Conservation (phyloP, 2,888 invertebrate genomes). For the Boloria euphrosyne region DNA sequence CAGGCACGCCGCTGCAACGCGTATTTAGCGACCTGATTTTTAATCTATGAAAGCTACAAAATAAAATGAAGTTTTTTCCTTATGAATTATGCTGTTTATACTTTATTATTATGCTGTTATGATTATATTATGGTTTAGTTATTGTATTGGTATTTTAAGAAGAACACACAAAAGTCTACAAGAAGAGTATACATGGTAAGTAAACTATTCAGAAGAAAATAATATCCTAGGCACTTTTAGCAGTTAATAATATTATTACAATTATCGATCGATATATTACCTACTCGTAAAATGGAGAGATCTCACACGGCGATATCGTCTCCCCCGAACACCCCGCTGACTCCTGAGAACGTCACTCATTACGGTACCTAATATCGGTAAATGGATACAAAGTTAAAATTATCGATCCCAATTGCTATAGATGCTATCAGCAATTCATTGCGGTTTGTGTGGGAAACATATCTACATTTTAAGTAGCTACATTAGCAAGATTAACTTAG, state of each 20-base stretch:
- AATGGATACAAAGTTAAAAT: slow-evolving; percentile 57
- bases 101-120: not conserved
- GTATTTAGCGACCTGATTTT: slow-evolving; percentile 24
- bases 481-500: not conserved
- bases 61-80: not conserved
- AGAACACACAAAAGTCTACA: too few relatives aligned
- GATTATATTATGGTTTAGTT: too few relatives aligned
- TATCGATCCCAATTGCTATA: slow-evolving; percentile 67
- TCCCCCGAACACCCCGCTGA: slow-evolving; percentile 65
- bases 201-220: not conserved
- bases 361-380: slow-evolving; percentile 51
- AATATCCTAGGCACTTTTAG: slow-evolving; percentile 4
- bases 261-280: slow-evolving; percentile 53
- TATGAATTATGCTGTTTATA: not conserved
- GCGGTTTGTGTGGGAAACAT: slow-evolving; percentile 70
- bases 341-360: slow-evolving; percentile 75
- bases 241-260: slow-evolving; percentile 14
- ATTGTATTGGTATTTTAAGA: too few relatives aligned
- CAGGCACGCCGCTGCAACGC: slow-evolving; percentile 38
- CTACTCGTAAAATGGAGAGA: slow-evolving; percentile 59
- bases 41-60: not conserved
- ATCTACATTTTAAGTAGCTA: not conserved
- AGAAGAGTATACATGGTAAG: too few relatives aligned
- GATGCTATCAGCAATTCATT: slow-evolving; percentile 59
- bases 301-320: slow-evolving; percentile 76